These are phyloP conservation scores for Imbricaverruca yamaguchii DNA, from an alignment of 2,888 invertebrate species.

Conservation along the genomic window DNA sequence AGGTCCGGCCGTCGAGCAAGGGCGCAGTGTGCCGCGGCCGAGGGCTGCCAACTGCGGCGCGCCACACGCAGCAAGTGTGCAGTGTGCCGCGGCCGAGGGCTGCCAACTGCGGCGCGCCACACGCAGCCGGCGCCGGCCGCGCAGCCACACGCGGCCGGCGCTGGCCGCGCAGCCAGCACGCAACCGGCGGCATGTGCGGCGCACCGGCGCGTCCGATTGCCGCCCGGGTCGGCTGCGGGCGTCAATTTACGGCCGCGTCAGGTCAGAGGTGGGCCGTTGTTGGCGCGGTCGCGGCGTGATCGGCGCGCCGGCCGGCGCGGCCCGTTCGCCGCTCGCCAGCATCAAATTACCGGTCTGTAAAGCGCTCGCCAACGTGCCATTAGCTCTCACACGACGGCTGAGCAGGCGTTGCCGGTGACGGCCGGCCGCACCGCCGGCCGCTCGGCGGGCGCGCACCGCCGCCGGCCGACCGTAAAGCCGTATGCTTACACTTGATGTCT, in stretches of 20 bases:
- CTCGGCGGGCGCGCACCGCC: neutral
- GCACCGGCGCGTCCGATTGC: neutral
- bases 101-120: too few species aligned
- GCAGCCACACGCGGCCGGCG: neutral
- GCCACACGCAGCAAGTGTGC: too few species aligned
- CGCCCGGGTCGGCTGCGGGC: neutral
- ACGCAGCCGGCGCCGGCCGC: neutral
- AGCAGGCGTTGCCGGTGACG: neutral
- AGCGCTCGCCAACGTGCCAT: neutral
- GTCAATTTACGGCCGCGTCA: neutral
- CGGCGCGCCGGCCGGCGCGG: neutral
- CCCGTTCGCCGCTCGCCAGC: neutral
- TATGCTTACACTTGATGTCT: constrained; percentile 16
- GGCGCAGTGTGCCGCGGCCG: too few species aligned
- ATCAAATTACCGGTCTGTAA: constrained; percentile 10
- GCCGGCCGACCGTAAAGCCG: neutral
- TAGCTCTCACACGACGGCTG: neutral
- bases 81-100: too few species aligned
- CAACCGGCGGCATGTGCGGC: neutral
- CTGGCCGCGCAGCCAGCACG: too few species aligned
- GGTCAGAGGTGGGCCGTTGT: constrained; percentile 3
- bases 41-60: too few species aligned
- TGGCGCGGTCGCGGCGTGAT: neutral
- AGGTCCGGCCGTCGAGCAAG: too few species aligned
- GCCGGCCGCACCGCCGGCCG: neutral